A percentile compares a stretch with the other conserved stretches of the same genome.
Conservation (phyloP, 2,113 vertebrate species). For the Centropus bengalensis region DNA sequence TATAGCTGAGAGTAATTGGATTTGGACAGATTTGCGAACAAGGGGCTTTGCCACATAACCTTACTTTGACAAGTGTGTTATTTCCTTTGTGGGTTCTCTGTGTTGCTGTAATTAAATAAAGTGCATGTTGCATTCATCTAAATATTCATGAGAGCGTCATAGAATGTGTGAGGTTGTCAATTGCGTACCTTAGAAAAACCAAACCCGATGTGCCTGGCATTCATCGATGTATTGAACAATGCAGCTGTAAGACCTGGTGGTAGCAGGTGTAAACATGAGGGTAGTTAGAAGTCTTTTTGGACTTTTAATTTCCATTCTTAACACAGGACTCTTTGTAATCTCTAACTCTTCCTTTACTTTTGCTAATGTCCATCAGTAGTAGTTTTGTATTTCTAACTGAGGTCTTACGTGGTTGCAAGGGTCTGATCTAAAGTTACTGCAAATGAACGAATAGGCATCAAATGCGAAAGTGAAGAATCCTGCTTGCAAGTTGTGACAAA, state of each 20-base stretch:
- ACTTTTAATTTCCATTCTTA: neutral
- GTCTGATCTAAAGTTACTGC: neutral
- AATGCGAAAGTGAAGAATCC: neutral
- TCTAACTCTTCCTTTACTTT: neutral
- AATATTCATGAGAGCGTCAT: neutral
- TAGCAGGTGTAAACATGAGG: neutral
- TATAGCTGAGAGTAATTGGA: conserved; percentile 28
- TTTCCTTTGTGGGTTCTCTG: neutral
- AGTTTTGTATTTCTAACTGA: neutral
- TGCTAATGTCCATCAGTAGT: neutral
- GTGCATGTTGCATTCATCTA: neutral
- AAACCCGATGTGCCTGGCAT: neutral
- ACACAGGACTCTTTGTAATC: neutral
- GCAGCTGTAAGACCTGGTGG: neutral
- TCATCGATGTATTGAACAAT: neutral
- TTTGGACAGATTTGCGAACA: neutral
- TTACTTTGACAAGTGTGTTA: neutral
- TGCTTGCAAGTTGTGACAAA: neutral
- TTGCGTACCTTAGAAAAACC: neutral
- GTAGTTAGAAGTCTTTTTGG: neutral
- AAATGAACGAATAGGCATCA: neutral
- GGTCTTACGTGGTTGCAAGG: neutral
- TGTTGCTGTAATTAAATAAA: neutral
- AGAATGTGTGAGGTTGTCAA: neutral
- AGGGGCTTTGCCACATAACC: conserved; percentile 15